Percentiles rank a stretch among this genome's conserved stretches.
These are phyloP conservation scores for Nasonia giraulti DNA, from an alignment of 1,140 invertebrate species.

Conservation along the genomic window DNA sequence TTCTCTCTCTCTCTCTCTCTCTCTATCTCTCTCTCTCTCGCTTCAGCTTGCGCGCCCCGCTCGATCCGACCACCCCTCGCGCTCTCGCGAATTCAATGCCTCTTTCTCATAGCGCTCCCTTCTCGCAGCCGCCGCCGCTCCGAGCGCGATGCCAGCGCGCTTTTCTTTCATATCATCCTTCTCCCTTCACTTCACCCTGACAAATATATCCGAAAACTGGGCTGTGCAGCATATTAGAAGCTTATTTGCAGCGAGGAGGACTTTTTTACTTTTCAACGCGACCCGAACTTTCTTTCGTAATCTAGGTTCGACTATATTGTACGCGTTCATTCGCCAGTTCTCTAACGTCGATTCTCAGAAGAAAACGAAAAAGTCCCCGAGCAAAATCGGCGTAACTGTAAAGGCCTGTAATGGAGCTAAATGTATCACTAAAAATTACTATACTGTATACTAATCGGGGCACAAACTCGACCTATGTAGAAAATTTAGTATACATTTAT, in stretches of 20 bases:
- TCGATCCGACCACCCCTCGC: constrained; percentile 19
- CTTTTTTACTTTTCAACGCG: too few relatives aligned
- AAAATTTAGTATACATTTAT: too few relatives aligned
- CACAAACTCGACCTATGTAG: too few relatives aligned
- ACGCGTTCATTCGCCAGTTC: too few relatives aligned
- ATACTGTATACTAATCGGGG: too few relatives aligned
- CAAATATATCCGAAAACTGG: constrained; percentile 47
- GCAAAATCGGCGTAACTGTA: constrained; percentile 27
- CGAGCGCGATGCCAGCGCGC: background rate
- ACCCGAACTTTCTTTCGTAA: too few relatives aligned
- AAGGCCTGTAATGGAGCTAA: background rate
- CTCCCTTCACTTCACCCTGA: constrained; percentile 35
- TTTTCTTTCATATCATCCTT: constrained; percentile 45
- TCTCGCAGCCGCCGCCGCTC: background rate
- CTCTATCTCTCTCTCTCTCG: constrained; percentile 30
- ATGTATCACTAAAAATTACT: too few relatives aligned
- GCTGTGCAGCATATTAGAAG: constrained; percentile 40
- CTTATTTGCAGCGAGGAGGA: constrained; percentile 20
- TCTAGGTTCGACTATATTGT: too few relatives aligned
- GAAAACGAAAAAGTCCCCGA: background rate
- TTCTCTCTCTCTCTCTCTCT: constrained; percentile 48
- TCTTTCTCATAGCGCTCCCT: constrained; percentile 26
- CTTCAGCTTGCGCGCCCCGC: constrained; percentile 1
- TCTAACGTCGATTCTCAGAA: too few relatives aligned
- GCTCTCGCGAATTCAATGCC: constrained; percentile 40